These are phyloP conservation scores for Cryptophagus acutangulus DNA, from an alignment of 2,888 invertebrate species.

Conservation along the genomic window DNA sequence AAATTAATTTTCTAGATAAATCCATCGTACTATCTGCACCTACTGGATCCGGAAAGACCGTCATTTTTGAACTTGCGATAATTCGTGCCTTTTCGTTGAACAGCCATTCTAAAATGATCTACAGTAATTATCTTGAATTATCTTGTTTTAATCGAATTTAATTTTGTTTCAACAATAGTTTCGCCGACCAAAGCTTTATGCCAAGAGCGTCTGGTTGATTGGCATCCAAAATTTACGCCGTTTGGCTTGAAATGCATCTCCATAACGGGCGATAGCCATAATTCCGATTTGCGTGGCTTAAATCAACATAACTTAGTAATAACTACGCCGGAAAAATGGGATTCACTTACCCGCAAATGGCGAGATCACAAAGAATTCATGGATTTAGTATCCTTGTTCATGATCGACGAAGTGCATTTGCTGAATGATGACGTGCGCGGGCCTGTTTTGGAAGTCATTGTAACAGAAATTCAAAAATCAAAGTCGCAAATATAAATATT, in stretches of 20 bases:
- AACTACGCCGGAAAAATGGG: constrained; percentile 85
- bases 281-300: constrained; percentile 52
- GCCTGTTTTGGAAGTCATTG: constrained; percentile 72
- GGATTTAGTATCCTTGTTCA: constrained; percentile 59
- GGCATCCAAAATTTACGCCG: constrained; percentile 64
- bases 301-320: constrained; percentile 58
- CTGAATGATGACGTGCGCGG: constrained; percentile 68
- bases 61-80: constrained; percentile 76
- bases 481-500: neutral
- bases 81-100: too few species aligned
- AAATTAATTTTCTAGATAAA: constrained; percentile 51
- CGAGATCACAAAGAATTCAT: constrained; percentile 61
- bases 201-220: constrained; percentile 65
- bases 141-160: neutral
- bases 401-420: constrained; percentile 76
- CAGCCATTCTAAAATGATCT: constrained; percentile 70
- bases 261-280: constrained; percentile 72
- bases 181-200: constrained; percentile 78
- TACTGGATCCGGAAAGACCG: constrained; percentile 80
- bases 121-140: constrained; percentile 53
- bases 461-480: constrained; percentile 42
- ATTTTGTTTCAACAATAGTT: constrained; percentile 52
- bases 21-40: constrained; percentile 73
- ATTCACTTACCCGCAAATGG: constrained; percentile 72
- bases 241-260: constrained; percentile 62